Evolutionary conservation across 2,113 vertebrate genomes (phyloP).

Genomic region (Neofelis nebulosa): DNA sequence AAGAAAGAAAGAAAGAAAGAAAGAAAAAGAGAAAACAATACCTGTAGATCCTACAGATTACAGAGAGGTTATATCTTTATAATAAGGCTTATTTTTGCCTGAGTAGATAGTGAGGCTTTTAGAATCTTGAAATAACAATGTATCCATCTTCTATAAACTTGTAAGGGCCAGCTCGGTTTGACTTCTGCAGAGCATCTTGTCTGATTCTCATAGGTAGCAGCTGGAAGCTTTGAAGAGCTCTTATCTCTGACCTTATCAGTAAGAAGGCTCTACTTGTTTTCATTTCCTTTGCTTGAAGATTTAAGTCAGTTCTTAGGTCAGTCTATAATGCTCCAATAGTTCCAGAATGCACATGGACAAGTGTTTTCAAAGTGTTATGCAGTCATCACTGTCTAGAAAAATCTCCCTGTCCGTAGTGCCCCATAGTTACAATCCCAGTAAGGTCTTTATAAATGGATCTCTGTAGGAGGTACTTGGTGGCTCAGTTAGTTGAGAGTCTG

Average conservation of each 20-base stretch:
- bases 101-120: background rate
- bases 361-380: background rate
- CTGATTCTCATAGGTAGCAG: background rate
- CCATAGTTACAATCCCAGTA: background rate
- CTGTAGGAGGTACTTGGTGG: too few relatives aligned
- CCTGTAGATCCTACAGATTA: background rate
- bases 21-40: background rate
- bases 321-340: background rate
- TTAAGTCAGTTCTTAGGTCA: background rate
- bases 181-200: background rate
- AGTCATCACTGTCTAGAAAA: background rate
- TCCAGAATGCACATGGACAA: background rate
- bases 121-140: background rate
- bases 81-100: background rate
- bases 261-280: background rate
- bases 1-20: too few relatives aligned
- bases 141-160: background rate
- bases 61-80: background rate
- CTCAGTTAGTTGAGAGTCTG: too few relatives aligned
- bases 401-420: rapidly evolving
- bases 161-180: too few relatives aligned
- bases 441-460: background rate
- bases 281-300: background rate
- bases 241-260: background rate
- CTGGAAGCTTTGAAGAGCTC: background rate